Conservation (phyloP, 2,888 invertebrate species). For the Allolobophora icterica region DNA sequence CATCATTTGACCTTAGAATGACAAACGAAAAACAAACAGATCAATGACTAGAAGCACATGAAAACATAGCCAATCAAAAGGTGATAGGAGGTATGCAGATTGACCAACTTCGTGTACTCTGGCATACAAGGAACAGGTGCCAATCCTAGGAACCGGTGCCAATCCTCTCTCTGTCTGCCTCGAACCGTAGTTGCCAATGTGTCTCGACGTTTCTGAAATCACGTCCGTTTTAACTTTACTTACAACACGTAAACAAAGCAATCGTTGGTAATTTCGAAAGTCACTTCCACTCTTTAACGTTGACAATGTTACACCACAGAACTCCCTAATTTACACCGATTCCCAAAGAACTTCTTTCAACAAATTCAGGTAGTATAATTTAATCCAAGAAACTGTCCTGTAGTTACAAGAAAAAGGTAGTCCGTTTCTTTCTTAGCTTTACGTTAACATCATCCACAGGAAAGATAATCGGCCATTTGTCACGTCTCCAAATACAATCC, state of each 20-base stretch:
- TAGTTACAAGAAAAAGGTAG: background rate
- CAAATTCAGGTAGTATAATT: background rate
- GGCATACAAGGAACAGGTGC: too few species aligned
- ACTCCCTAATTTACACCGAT: background rate
- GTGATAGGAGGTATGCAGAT: background rate
- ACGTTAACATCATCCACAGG: background rate
- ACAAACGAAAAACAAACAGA: background rate
- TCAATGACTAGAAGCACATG: background rate
- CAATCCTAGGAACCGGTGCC: too few species aligned
- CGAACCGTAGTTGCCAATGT: background rate
- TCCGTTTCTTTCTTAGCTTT: background rate
- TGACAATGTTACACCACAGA: background rate
- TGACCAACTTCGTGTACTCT: background rate
- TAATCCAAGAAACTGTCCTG: background rate
- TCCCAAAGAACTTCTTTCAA: background rate
- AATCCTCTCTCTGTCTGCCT: background rate
- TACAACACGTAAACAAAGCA: background rate
- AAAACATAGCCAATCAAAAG: background rate
- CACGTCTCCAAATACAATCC: background rate
- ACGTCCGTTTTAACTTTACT: background rate
- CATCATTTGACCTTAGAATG: background rate
- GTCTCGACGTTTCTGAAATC: too few species aligned
- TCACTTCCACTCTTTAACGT: background rate
- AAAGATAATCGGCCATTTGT: background rate
- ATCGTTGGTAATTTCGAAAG: background rate